Percentiles rank a stretch among this genome's conserved stretches.
These are phyloP conservation scores for Rhinopithecus roxellana DNA, from an alignment of 2,113 vertebrate species.

Conservation along the genomic window DNA sequence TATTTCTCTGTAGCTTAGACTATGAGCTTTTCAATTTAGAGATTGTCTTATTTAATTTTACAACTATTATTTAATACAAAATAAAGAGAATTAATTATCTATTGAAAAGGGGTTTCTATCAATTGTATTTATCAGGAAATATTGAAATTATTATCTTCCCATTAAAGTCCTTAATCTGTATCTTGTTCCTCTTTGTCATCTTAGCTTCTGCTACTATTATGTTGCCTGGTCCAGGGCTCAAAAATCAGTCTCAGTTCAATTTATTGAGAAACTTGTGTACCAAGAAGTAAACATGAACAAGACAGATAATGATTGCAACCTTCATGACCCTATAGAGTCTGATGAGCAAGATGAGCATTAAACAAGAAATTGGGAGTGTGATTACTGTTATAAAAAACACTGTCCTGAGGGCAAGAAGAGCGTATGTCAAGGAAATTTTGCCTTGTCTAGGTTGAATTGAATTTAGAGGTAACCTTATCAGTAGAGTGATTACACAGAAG, in stretches of 20 bases:
- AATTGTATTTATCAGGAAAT: conserved; percentile 2
- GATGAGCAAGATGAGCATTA: neutral
- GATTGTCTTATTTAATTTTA: conserved; percentile 25
- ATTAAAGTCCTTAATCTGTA: conserved; percentile 9
- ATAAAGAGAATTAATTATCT: neutral
- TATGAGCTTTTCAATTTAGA: neutral
- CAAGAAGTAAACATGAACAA: neutral
- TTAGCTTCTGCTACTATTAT: neutral
- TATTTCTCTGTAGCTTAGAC: neutral
- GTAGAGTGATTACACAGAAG: conserved; percentile 18
- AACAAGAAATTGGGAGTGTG: neutral
- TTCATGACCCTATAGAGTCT: neutral
- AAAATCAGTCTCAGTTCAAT: conserved; percentile 39
- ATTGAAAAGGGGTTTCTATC: neutral
- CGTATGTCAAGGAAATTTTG: neutral
- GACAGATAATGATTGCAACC: neutral
- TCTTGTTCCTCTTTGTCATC: conserved; percentile 30
- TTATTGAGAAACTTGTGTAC: conserved; percentile 22
- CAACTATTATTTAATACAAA: neutral
- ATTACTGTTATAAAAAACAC: neutral
- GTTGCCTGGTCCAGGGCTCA: neutral
- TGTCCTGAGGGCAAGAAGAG: neutral
- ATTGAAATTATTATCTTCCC: conserved; percentile 8
- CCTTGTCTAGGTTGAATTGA: conserved; percentile 12
- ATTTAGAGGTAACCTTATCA: conserved; percentile 41